These are phyloP conservation scores for Vanessa tameamea DNA, from an alignment of 1,140 invertebrate species.

Conservation along the genomic window DNA sequence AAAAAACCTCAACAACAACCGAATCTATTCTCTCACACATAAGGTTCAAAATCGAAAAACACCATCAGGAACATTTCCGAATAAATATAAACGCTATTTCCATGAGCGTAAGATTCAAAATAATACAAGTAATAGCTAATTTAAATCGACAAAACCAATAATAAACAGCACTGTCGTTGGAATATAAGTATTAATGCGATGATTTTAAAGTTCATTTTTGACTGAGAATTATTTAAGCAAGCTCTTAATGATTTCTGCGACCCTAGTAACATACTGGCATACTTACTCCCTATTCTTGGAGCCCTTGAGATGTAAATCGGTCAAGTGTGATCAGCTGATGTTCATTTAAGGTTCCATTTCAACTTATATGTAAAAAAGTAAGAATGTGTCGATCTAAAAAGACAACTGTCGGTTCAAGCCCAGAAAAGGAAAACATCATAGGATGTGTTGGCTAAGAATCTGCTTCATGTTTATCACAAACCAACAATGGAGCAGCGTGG, in stretches of 20 bases:
- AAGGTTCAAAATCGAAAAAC: constrained; percentile 18
- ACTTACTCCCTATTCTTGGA: constrained; percentile 30
- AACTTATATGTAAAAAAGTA: too few species aligned
- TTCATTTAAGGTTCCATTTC: not conserved
- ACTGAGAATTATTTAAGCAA: not conserved
- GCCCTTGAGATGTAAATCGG: constrained; percentile 24
- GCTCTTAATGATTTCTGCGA: constrained; percentile 23
- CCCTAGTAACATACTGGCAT: constrained; percentile 41
- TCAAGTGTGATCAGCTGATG: constrained; percentile 20
- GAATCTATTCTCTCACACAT: not conserved
- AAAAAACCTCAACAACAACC: not conserved
- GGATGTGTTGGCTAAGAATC: too few species aligned
- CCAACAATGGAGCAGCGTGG: too few species aligned
- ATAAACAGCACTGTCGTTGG: not conserved
- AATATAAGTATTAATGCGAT: not conserved
- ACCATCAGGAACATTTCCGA: too few species aligned
- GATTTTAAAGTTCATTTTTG: not conserved
- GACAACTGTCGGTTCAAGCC: too few species aligned
- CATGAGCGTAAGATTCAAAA: not conserved
- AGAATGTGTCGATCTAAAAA: too few species aligned
- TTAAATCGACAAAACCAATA: not conserved
- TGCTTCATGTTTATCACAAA: too few species aligned
- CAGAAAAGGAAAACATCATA: too few species aligned
- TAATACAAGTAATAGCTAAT: constrained; percentile 1
- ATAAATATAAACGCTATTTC: not conserved